Base-by-base conservation (phyloP, 2,113 vertebrate genomes). In the Monopterus albus region DNA sequence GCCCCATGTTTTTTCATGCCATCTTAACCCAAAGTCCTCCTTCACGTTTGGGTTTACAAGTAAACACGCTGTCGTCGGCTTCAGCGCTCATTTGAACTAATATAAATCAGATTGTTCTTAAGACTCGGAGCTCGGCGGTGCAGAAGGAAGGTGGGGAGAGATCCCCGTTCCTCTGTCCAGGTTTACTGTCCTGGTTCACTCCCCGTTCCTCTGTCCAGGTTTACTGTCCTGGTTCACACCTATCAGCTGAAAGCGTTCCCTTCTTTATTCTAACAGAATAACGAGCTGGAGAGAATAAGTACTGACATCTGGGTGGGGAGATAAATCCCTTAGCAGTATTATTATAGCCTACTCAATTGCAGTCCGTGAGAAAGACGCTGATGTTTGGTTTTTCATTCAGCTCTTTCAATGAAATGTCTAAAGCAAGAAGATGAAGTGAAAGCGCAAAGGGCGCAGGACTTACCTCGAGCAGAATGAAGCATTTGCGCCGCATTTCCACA, bases 391-490 rank as follows among this genome's bases (percentile, higher is more conserved):
- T 29, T 0, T 29, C 31, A 38, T 50, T 26, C 2, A 51, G 17
- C 10, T 14, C 18, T 55, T 66, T 20, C 29, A n/a, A 62, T 66
- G 26, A 55, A 33, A 59, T n/a, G 25, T 57, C 14, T 8, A 49
- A 58, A 5, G n/a, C 11, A 3, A 14, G 65, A 11, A 3, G 11
- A 11, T 18, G 12, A 14, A 52, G 23, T n/a, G 1, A 7, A 52
- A 47, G 45, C 18, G 31, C 17, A 65, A 25, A 26, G 29, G 12
- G 15, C 7, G 36, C 50, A 31, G 9, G 65, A 87, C 89, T 91
- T 38, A 91, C 89, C 89, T 83, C 58, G 0, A 91, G 78, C 70
- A 91, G 59, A 56, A 18, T 57, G 45, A 81, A 68, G 79, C 74
- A 62, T 43, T 50, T 55, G 72, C 71, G 84, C 71, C 69, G 82